Percentiles rank a stretch among this genome's conserved stretches.
Conservation (phyloP, 2,888 invertebrate genomes). For the Auanema freiburgensis region DNA sequence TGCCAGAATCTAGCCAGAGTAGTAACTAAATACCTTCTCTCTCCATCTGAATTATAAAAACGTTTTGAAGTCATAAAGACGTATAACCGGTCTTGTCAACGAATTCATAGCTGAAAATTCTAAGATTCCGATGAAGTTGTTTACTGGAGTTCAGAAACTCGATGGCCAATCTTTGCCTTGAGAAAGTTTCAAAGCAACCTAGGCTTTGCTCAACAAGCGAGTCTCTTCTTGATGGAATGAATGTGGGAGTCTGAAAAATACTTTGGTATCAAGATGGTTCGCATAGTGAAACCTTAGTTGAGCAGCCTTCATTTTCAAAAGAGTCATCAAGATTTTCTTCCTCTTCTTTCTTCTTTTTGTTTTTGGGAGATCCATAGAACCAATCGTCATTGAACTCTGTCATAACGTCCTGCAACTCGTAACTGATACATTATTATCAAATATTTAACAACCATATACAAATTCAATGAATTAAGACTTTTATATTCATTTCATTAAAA, state of each 20-base stretch:
- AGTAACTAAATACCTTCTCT: conserved; percentile 19
- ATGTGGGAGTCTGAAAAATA: not conserved
- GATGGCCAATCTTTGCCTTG: conserved; percentile 16
- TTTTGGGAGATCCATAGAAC: too few species aligned
- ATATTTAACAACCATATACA: too few species aligned
- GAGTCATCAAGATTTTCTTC: not conserved
- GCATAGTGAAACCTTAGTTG: too few species aligned
- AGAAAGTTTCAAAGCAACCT: conserved; percentile 14
- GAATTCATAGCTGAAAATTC: conserved; percentile 20
- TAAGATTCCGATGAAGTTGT: conserved; percentile 3
- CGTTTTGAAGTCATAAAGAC: not conserved
- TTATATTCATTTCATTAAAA: too few species aligned
- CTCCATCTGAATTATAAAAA: conserved; percentile 9
- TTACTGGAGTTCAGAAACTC: conserved; percentile 7
- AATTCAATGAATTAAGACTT: too few species aligned
- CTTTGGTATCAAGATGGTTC: too few species aligned
- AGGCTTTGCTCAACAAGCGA: conserved; percentile 17
- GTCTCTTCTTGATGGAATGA: not conserved
- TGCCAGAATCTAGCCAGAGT: conserved; percentile 33
- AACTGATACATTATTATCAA: too few species aligned
- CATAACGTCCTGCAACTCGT: too few species aligned
- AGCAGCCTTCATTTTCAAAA: too few species aligned
- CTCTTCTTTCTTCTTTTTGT: conserved; percentile 5
- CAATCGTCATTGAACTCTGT: too few species aligned
- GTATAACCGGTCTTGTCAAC: conserved; percentile 3